Conservation (phyloP, 2,797 vertebrate species). For the Astyanax mexicanus region DNA sequence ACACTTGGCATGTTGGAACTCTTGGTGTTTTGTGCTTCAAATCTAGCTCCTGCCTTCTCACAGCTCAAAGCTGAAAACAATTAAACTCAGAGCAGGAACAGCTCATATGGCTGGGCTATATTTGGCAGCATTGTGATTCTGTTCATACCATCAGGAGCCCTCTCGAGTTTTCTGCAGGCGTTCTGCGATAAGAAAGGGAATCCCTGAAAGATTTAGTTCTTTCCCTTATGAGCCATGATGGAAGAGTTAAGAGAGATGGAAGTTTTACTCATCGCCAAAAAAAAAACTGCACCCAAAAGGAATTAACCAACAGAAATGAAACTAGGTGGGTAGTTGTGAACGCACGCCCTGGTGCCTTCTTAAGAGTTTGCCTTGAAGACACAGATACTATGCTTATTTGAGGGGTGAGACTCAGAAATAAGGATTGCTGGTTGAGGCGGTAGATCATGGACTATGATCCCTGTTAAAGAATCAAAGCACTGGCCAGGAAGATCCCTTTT, state of each 20-base stretch:
- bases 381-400: constrained; percentile 10
- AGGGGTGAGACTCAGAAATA: too few species aligned
- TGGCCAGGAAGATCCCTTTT: too few species aligned
- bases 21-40: constrained; percentile 32
- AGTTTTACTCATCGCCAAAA: too few species aligned
- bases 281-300: neutral
- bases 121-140: neutral
- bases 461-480: too few species aligned
- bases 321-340: too few species aligned
- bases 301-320: too few species aligned
- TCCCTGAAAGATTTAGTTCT: constrained; percentile 17
- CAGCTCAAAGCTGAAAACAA: constrained; percentile 20
- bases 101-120: constrained; percentile 4
- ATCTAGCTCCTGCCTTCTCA: constrained; percentile 33
- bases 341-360: too few species aligned
- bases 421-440: too few species aligned
- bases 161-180: constrained; percentile 9
- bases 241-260: constrained; percentile 19
- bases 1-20: constrained; percentile 34
- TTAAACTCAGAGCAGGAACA: neutral
- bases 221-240: neutral
- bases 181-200: constrained; percentile 19
- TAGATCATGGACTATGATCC: too few species aligned
- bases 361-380: too few species aligned
- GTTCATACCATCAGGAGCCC: neutral